Percentiles rank a stretch among this genome's conserved stretches.
Conservation (phyloP, 1,140 invertebrate genomes). For the Drosophila cardini region DNA sequence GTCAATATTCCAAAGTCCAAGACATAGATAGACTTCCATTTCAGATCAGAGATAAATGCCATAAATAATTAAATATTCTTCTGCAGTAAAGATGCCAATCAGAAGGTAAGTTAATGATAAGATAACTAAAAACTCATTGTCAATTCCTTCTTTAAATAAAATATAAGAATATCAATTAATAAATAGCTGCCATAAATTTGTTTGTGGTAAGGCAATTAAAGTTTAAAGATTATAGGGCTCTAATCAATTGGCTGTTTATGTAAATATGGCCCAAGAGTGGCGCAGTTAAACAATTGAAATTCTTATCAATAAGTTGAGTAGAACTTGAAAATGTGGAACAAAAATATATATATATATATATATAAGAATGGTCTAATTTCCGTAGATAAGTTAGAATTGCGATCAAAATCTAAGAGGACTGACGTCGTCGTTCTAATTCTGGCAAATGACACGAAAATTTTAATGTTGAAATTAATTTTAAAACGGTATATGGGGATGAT, state of each 20-base stretch:
- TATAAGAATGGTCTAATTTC: slow-evolving; percentile 24
- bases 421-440: background rate
- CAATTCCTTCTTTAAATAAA: background rate
- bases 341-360: slow-evolving; percentile 2
- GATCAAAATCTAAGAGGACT: slow-evolving; percentile 8
- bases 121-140: background rate
- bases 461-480: background rate
- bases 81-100: background rate
- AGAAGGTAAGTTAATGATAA: slow-evolving; percentile 9
- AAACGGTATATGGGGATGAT: background rate
- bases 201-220: slow-evolving; percentile 20
- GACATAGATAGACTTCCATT: too few species aligned
- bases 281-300: slow-evolving; percentile 2
- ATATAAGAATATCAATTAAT: slow-evolving; percentile 20
- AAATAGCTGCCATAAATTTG: background rate
- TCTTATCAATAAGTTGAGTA: slow-evolving; percentile 34
- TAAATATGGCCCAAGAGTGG: slow-evolving; percentile 19
- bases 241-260: slow-evolving; percentile 25
- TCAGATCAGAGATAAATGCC: too few species aligned
- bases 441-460: background rate
- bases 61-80: background rate
- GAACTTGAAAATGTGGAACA: background rate
- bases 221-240: slow-evolving; percentile 17
- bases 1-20: too few species aligned
- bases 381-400: slow-evolving; percentile 17